Evolutionary conservation across 1,140 invertebrate genomes (phyloP).

Genomic region (Sminthurinus signatus): DNA sequence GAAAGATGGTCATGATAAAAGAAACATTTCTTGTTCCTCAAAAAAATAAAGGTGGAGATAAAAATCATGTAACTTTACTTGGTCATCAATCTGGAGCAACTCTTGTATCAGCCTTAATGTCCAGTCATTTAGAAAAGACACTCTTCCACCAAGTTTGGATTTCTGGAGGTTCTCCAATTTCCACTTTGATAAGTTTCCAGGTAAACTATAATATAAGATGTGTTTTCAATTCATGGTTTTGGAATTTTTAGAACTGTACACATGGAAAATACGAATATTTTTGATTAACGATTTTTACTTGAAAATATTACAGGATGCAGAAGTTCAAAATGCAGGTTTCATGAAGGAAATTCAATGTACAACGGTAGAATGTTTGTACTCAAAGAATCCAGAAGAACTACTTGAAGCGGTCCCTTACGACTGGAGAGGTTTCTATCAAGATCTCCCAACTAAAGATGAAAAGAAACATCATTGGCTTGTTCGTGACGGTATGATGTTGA

Average conservation of each 20-base stretch:
- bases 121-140: conserved; percentile 48
- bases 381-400: conserved; percentile 53
- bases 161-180: conserved; percentile 29
- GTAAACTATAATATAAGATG: no score
- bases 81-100: conserved; percentile 73
- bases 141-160: conserved; percentile 42
- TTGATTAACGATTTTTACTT: no score
- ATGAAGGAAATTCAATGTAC: conserved; percentile 51
- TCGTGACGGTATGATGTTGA: conserved; percentile 60
- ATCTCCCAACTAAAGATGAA: conserved; percentile 55
- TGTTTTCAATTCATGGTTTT: no score
- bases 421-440: conserved; percentile 57
- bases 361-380: conserved; percentile 33
- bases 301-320: conserved; percentile 47
- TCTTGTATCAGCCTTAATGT: conserved; percentile 61
- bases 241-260: no score
- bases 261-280: no score
- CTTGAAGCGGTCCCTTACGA: conserved; percentile 59
- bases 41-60: no score
- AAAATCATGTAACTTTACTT: conserved; percentile 63
- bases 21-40: no score
- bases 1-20: no score
- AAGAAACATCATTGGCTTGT: conserved; percentile 64
- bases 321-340: conserved; percentile 55
- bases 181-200: conserved; percentile 13